phyloP scores from a whole-genome alignment of 2,888 invertebrate genomes.

The Cheilosia soror region DNA sequence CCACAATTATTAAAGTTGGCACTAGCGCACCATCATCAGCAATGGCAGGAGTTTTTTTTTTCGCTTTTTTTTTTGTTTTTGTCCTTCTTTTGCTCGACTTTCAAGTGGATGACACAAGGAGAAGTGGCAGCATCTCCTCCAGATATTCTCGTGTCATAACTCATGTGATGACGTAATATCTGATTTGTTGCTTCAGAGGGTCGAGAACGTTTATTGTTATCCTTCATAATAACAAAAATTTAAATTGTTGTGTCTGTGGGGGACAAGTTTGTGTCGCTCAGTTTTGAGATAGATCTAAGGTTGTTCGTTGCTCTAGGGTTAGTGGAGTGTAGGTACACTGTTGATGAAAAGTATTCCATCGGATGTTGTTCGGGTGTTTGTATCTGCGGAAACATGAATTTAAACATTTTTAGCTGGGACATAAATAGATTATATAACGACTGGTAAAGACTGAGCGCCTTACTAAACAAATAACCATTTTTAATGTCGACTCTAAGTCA shows the following conservation, averaged over 20 bases:
- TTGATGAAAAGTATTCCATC: conserved; percentile 5
- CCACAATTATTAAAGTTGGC: conserved; percentile 72
- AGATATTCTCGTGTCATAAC: conserved; percentile 61
- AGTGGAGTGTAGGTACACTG: background rate
- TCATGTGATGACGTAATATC: conserved; percentile 70
- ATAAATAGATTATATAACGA: background rate
- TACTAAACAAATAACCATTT: no score
- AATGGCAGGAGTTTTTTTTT: conserved; percentile 14
- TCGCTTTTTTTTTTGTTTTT: conserved; percentile 9
- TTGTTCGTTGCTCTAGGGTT: background rate
- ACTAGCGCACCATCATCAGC: conserved; percentile 44
- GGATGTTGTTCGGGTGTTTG: background rate
- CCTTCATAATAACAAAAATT: conserved; percentile 61
- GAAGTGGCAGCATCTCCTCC: conserved; percentile 39
- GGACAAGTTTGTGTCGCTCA: conserved; percentile 46
- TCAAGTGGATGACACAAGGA: conserved; percentile 57
- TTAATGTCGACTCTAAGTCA: no score
- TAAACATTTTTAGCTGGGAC: background rate
- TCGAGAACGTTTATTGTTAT: conserved; percentile 69
- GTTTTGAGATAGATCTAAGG: conserved; percentile 1
- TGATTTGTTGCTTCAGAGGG: conserved; percentile 70
- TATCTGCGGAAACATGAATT: background rate
- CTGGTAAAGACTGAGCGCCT: no score
- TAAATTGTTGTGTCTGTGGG: conserved; percentile 69
- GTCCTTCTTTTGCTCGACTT: conserved; percentile 30